phyloP scores from a whole-genome alignment of 2,113 vertebrate genomes.

The Dipodomys stephensi region DNA sequence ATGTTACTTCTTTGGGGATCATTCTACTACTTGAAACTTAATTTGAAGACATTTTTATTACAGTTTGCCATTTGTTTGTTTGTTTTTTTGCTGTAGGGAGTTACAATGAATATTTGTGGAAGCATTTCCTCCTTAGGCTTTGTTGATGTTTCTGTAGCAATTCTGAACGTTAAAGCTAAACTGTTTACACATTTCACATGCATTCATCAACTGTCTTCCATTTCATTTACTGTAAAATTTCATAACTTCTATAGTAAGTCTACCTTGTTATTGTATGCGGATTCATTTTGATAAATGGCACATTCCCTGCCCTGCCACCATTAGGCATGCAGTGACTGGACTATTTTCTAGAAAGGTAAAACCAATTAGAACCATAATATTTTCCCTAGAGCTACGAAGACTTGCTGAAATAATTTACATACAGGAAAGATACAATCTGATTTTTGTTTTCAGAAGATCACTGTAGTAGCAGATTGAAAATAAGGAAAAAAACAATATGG shows the following conservation, averaged over 20 bases:
- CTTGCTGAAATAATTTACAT: neutral
- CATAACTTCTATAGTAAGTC: neutral
- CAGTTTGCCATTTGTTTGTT: slow-evolving; percentile 1
- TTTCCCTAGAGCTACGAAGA: slow-evolving; percentile 27
- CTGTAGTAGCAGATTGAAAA: slow-evolving; percentile 28
- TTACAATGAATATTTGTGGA: slow-evolving; percentile 38
- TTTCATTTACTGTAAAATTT: neutral
- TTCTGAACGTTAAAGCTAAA: slow-evolving; percentile 36
- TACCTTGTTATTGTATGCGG: neutral
- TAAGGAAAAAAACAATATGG: neutral
- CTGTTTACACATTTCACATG: slow-evolving; percentile 31
- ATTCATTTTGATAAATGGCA: neutral
- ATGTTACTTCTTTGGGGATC: neutral
- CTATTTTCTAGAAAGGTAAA: neutral
- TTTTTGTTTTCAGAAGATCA: slow-evolving; percentile 51
- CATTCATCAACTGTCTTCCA: slow-evolving; percentile 4
- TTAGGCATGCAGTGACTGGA: neutral
- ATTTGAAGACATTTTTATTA: slow-evolving; percentile 30
- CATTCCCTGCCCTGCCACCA: neutral
- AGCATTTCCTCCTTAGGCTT: neutral
- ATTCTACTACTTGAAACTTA: neutral
- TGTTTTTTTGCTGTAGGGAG: slow-evolving; percentile 5
- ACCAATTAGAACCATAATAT: slow-evolving; percentile 8
- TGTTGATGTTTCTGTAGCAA: slow-evolving; percentile 35
- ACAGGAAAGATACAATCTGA: slow-evolving; percentile 46